A percentile compares a stretch with the other conserved stretches of the same genome.
phyloP scores from a whole-genome alignment of 2,888 invertebrate species.

The Drosophila algonquin region DNA sequence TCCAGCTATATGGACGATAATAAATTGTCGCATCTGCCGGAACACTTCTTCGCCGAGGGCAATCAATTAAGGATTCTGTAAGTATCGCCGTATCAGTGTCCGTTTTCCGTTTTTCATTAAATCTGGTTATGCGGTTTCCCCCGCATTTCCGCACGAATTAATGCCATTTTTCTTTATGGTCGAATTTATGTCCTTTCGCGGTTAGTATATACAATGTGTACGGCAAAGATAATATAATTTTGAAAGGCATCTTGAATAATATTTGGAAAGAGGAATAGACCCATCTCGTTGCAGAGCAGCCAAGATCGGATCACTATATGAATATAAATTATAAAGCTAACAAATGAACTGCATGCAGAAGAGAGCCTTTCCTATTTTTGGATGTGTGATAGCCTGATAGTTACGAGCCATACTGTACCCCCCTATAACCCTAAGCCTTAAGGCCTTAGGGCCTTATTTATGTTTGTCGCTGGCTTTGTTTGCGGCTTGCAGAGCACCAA shows the following conservation, averaged over 20 bases:
- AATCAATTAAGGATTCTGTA: slow-evolving; percentile 83
- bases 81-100: slow-evolving; percentile 68
- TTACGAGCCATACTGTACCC: background rate
- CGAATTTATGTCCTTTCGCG: background rate
- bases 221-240: no score
- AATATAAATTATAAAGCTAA: no score
- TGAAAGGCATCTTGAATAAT: no score
- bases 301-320: no score
- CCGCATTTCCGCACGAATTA: background rate
- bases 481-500: background rate
- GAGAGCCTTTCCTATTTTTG: no score
- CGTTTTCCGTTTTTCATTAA: slow-evolving; percentile 20
- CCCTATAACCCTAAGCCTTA: background rate
- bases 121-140: background rate
- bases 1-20: slow-evolving; percentile 85
- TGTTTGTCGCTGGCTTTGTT: background rate
- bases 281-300: no score
- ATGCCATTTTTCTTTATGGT: slow-evolving; percentile 17
- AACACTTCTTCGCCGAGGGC: slow-evolving; percentile 81
- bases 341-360: no score
- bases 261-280: no score
- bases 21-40: slow-evolving; percentile 82
- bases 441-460: slow-evolving; percentile 5
- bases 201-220: no score
- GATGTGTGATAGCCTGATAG: background rate